A percentile compares a stretch with the other conserved stretches of the same genome.
These are phyloP conservation scores for Grallaria varia DNA, from an alignment of 2,113 vertebrate genomes.

Conservation along the genomic window DNA sequence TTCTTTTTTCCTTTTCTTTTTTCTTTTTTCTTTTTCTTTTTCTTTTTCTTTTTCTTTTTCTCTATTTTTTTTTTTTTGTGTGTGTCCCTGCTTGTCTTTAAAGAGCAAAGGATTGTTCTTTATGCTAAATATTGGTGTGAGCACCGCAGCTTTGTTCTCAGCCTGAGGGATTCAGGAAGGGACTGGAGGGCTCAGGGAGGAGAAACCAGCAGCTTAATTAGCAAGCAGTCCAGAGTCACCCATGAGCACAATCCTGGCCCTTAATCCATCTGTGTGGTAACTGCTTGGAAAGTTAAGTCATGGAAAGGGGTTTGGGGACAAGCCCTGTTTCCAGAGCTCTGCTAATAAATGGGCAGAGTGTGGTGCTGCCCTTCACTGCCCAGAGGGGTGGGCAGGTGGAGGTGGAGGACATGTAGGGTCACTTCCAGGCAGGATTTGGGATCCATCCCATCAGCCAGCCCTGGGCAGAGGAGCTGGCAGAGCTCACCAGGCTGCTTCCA, in stretches of 20 bases:
- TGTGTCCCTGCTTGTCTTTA: fast-evolving
- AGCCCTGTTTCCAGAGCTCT: not conserved
- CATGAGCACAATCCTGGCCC: not conserved
- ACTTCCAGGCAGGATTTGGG: not conserved
- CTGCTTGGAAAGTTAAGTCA: not conserved
- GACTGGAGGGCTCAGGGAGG: not conserved
- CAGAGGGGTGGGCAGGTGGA: not conserved
- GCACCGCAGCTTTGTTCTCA: not conserved
- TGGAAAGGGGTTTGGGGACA: not conserved
- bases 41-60: too few relatives aligned
- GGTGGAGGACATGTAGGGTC: fast-evolving
- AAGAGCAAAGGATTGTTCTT: not conserved
- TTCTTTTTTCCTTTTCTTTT: not conserved
- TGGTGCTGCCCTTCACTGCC: not conserved
- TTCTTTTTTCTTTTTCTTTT: too few relatives aligned
- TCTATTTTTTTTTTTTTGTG: not conserved
- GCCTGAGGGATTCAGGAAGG: not conserved
- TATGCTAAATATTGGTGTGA: not conserved
- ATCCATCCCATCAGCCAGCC: fast-evolving
- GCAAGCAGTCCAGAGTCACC: not conserved
- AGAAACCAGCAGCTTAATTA: not conserved
- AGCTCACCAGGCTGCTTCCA: not conserved
- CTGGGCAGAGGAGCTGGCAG: not conserved
- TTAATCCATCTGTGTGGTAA: not conserved
- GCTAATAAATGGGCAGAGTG: not conserved